Conservation (phyloP, 2,113 vertebrate species). For the Mirounga angustirostris region DNA sequence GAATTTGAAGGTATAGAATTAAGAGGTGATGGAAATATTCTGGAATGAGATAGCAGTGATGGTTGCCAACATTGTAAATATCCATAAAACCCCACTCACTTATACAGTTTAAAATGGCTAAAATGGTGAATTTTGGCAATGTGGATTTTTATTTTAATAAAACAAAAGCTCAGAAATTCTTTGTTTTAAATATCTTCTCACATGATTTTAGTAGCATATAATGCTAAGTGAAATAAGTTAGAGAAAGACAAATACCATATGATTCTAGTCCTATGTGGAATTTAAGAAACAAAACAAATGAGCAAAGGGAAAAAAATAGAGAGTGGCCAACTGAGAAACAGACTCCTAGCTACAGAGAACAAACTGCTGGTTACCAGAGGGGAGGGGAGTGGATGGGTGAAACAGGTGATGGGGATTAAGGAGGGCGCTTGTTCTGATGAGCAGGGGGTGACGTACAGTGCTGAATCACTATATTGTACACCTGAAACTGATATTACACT, state of each 20-base stretch:
- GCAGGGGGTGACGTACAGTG: neutral
- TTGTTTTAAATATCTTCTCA: neutral
- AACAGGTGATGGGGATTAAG: neutral
- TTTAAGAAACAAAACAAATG: neutral
- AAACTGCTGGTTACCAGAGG: neutral
- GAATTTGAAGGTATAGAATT: neutral
- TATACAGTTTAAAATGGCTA: neutral
- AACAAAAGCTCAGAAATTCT: neutral
- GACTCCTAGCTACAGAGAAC: neutral
- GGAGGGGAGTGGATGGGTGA: neutral
- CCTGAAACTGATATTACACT: neutral
- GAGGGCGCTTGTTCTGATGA: neutral
- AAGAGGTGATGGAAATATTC: neutral
- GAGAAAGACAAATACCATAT: neutral
- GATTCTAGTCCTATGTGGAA: neutral
- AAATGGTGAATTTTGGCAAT: neutral
- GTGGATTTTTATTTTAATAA: neutral
- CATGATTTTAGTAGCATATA: neutral
- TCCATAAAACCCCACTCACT: neutral
- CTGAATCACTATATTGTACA: neutral
- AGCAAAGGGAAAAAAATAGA: neutral
- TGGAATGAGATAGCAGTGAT: neutral
- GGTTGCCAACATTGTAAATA: neutral
- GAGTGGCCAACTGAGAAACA: neutral
- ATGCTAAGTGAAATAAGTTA: neutral